These are phyloP conservation scores for Tiliqua scincoides DNA, from an alignment of 2,113 vertebrate genomes.

Conservation along the genomic window DNA sequence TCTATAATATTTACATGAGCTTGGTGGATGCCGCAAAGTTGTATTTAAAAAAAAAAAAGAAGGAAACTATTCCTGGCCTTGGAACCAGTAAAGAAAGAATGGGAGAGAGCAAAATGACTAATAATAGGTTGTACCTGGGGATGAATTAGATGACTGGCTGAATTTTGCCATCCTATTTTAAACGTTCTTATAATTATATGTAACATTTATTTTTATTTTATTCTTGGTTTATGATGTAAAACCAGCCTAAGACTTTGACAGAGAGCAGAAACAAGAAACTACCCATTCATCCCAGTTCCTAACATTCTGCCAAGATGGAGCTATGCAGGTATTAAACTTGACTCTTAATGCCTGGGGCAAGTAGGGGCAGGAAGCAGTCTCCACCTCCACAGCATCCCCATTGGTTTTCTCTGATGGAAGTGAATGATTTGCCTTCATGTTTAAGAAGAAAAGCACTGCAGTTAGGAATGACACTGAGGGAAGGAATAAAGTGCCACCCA, in stretches of 20 bases:
- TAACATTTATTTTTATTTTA: neutral
- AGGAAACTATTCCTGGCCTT: neutral
- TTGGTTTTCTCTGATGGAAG: neutral
- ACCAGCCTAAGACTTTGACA: neutral
- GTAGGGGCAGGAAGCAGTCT: neutral
- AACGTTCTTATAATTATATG: neutral
- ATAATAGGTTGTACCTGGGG: neutral
- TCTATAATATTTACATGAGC: neutral
- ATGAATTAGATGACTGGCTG: neutral
- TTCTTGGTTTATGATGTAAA: neutral
- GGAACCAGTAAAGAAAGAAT: neutral
- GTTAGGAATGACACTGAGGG: neutral
- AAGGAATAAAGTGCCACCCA: neutral
- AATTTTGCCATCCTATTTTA: neutral
- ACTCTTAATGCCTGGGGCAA: neutral
- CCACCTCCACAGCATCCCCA: neutral
- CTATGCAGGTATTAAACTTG: neutral
- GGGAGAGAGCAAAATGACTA: neutral
- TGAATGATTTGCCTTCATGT: neutral
- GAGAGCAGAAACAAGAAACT: neutral
- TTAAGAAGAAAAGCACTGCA: neutral
- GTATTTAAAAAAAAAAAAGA: neutral
- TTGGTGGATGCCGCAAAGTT: neutral
- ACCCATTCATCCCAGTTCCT: neutral
- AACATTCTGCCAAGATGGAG: neutral